Conservation (phyloP, 2,888 invertebrate species). For the Hydrotaea cyrtoneurina region DNA sequence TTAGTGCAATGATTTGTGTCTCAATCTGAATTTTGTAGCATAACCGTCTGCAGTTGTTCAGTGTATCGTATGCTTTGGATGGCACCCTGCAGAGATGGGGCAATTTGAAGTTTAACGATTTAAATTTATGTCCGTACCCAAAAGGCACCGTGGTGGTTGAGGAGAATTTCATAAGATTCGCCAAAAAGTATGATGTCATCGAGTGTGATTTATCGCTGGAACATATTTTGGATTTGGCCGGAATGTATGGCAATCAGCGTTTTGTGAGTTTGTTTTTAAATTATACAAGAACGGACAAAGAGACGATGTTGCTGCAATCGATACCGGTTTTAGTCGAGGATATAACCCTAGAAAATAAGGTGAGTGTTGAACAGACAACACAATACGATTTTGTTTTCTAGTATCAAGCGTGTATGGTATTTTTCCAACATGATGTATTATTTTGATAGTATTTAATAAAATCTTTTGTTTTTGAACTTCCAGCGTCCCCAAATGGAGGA, state of each 20-base stretch:
- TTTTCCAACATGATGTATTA: too few species aligned
- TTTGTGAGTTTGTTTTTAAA: constrained; percentile 78
- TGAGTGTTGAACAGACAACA: constrained; percentile 68
- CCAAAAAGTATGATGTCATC: constrained; percentile 60
- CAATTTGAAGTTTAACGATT: constrained; percentile 71
- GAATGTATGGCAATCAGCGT: constrained; percentile 70
- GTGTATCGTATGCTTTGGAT: constrained; percentile 72
- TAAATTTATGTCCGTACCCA: constrained; percentile 75
- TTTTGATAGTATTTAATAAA: too few species aligned
- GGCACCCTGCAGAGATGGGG: constrained; percentile 76
- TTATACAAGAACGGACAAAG: constrained; percentile 71
- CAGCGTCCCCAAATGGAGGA: constrained; percentile 82
- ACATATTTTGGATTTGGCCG: constrained; percentile 76
- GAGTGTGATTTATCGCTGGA: constrained; percentile 76
- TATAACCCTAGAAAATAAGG: constrained; percentile 75
- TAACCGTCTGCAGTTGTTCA: constrained; percentile 71
- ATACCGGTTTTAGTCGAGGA: constrained; percentile 78
- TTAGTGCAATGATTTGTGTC: background rate
- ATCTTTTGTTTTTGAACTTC: background rate
- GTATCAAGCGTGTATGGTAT: too few species aligned
- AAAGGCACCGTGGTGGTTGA: constrained; percentile 34
- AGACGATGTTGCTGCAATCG: constrained; percentile 71
- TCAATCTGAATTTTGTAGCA: constrained; percentile 58
- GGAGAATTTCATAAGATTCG: constrained; percentile 63
- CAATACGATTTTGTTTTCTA: too few species aligned